A percentile compares a stretch with the other conserved stretches of the same genome.
Evolutionary conservation across 2,888 invertebrate species (phyloP).

Genomic region (Drosophila melanosoma): DNA sequence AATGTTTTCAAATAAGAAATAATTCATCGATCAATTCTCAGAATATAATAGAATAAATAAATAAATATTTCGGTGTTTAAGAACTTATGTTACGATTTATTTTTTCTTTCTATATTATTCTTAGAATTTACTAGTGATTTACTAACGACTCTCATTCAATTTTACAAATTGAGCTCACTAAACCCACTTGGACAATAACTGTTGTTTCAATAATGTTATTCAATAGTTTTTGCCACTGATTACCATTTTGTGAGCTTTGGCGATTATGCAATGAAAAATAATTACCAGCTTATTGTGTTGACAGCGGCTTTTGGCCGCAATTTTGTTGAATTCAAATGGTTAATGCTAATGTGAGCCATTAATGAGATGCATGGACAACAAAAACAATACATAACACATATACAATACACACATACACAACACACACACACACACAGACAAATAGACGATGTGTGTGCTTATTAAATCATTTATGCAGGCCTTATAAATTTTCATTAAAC

Average conservation of each 20-base stretch:
- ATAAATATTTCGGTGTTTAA: neutral
- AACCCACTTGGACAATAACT: neutral
- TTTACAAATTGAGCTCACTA: too few species aligned
- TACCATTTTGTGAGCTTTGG: slow-evolving; percentile 1
- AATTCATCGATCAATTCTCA: neutral
- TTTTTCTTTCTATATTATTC: neutral
- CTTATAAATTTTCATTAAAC: slow-evolving; percentile 81
- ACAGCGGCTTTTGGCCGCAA: slow-evolving; percentile 25
- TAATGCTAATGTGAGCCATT: slow-evolving; percentile 62
- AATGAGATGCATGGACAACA: slow-evolving; percentile 49
- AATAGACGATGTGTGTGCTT: slow-evolving; percentile 48
- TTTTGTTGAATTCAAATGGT: slow-evolving; percentile 54
- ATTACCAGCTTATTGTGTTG: slow-evolving; percentile 45
- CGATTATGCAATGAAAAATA: slow-evolving; percentile 42
- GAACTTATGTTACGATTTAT: neutral
- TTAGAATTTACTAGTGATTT: neutral
- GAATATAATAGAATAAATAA: too few species aligned
- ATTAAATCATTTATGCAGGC: slow-evolving; percentile 80
- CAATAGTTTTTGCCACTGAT: slow-evolving; percentile 11
- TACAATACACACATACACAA: slow-evolving; percentile 5
- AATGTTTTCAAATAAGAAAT: neutral
- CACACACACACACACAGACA: slow-evolving; percentile 14
- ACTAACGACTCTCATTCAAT: neutral
- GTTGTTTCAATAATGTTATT: neutral
- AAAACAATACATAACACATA: slow-evolving; percentile 17